phyloP scores from a whole-genome alignment of 2,113 vertebrate species.

The Tauraco erythrolophus region DNA sequence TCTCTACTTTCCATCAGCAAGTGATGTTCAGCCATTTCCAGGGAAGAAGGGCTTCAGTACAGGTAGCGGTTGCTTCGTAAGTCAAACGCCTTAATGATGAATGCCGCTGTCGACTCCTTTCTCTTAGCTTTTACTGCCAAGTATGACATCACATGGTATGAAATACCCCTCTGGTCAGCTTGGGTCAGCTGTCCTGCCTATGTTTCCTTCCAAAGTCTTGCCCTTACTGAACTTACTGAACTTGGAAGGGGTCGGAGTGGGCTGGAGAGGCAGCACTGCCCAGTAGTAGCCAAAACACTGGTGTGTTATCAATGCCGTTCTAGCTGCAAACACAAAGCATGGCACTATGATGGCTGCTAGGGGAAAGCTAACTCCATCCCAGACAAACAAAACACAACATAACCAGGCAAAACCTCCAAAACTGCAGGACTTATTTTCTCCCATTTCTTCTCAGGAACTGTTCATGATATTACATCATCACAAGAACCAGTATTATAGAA shows the following conservation, averaged over 20 bases:
- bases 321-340: too few species aligned
- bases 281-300: neutral
- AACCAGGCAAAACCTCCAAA: neutral
- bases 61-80: too few species aligned
- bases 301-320: too few species aligned
- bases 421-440: neutral
- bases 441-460: neutral
- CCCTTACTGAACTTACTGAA: too few species aligned
- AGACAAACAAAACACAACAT: neutral
- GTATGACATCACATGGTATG: rapidly evolving
- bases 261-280: neutral
- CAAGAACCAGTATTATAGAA: neutral
- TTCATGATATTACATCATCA: neutral
- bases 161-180: neutral
- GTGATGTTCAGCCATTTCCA: neutral
- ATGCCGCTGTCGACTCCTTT: neutral
- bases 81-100: neutral
- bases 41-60: neutral
- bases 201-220: neutral
- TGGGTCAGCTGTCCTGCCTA: neutral
- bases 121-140: neutral
- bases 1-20: neutral
- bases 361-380: neutral
- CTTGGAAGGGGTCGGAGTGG: too few species aligned
- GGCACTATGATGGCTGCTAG: neutral